Conservation (phyloP, 35 echinoderm and acorn worm genomes). For the Hemicentrotus pulcherrimus region DNA sequence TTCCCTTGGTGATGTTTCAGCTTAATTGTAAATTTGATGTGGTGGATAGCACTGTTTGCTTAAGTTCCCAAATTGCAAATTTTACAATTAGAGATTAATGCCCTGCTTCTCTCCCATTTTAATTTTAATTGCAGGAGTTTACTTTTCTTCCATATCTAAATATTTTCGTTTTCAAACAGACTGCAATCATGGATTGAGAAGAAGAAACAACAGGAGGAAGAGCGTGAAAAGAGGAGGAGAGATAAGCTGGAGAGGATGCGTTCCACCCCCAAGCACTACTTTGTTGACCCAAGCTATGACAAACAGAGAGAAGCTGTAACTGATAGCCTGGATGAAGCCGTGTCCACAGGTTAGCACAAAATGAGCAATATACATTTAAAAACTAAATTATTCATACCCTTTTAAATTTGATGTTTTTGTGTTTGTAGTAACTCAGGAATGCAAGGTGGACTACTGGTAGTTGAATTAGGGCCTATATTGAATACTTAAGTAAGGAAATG, state of each 20-base stretch:
- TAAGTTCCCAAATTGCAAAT: no score
- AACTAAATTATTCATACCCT: no score
- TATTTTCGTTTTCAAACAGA: constrained; percentile 53
- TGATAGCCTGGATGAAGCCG: constrained; percentile 84
- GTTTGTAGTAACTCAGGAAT: no score
- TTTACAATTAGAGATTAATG: background rate
- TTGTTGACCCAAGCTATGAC: constrained; percentile 91
- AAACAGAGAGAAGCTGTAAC: constrained; percentile 80
- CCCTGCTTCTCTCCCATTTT: background rate
- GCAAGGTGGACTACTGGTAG: no score
- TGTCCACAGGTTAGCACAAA: constrained; percentile 68
- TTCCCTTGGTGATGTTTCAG: no score
- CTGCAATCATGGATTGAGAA: constrained; percentile 85
- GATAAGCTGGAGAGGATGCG: constrained; percentile 87
- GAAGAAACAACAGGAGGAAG: constrained; percentile 78
- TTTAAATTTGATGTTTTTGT: no score
- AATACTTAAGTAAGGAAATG: no score
- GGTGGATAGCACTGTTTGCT: no score
- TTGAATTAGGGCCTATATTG: no score
- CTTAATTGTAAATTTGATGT: no score
- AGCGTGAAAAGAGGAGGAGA: constrained; percentile 65
- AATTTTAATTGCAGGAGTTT: background rate
- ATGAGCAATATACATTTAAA: background rate
- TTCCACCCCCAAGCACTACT: constrained; percentile 81
- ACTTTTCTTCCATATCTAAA: background rate